A percentile compares a stretch with the other conserved stretches of the same genome.
Conservation (phyloP, 1,140 invertebrate genomes). For the Sitobion miscanthi region DNA sequence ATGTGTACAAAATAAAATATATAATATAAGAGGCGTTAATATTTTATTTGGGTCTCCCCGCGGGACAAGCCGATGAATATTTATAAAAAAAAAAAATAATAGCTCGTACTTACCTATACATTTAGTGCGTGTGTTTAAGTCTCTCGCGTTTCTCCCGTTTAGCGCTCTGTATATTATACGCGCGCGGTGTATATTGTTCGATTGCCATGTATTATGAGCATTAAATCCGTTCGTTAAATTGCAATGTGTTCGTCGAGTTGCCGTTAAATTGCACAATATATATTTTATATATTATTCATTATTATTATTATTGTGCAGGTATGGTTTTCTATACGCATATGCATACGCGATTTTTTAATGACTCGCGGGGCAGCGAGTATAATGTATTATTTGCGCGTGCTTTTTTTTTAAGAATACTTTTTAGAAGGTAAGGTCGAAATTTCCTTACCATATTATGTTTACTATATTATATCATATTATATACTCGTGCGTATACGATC, state of each 20-base stretch:
- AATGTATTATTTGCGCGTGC: not conserved
- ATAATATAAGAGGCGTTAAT: slow-evolving; percentile 7
- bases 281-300: too few relatives aligned
- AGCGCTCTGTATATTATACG: not conserved
- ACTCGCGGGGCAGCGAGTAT: not conserved
- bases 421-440: not conserved
- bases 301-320: not conserved
- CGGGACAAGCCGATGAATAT: not conserved
- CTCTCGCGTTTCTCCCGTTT: not conserved
- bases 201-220: not conserved
- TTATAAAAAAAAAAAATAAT: not conserved
- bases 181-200: not conserved
- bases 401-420: not conserved
- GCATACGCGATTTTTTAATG: not conserved
- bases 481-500: too few relatives aligned
- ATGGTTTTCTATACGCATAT: not conserved
- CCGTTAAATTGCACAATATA: not conserved
- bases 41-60: not conserved
- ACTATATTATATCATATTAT: not conserved
- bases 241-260: not conserved
- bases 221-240: not conserved
- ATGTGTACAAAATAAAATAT: not conserved
- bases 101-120: not conserved
- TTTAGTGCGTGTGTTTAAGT: not conserved
- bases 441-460: not conserved